Evolutionary conservation across 2,797 vertebrate species (phyloP), one percentile per base, ranked within the genome.

Genomic region (Oreochromis mossambicus): DNA sequence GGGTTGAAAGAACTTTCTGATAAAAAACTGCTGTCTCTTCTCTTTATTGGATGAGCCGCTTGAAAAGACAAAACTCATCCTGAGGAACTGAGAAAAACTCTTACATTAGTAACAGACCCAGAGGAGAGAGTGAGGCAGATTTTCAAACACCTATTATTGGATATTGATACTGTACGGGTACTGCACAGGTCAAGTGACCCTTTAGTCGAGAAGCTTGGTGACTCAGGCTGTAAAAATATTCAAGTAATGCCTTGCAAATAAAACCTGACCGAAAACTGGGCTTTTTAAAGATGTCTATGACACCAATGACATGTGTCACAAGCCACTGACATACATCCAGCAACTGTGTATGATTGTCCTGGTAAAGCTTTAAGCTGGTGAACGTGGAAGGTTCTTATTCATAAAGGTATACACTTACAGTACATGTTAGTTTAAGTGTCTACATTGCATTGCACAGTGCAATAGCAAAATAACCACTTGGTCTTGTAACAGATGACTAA

Each of bases 161-260:
- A 91, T 89, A 92, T 88, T 92, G 79, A 80, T 54, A 52, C 7
- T 3, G 8, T 26, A 26, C 26, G 26, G 55, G 63, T 19, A 77
- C 63, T 68, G 78, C 82, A 61, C n/a, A 7, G 73, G 34, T 73
- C 14, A 8, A 6, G 17, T 38, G 80, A 85, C 70, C 80, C 82
- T 77, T 63, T 38, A 3, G 50, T 78, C 38, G 11, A n/a, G 78
- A 85, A 91, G 83, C 83, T 81, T 21, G 17, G 77, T 79, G 78
- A 81, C 78, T 63, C 76, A 87, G 68, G 58, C 82, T 19, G 10
- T 48, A 46, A 79, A 86, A 86, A 83, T 75, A 61, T 92, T 94
- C 92, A 93, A 93, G 92, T 94, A 89, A 92, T 24, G 51, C 86
- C 83, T 78, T 19, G 21, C 41, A 78, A 88, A 78, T 24, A 58